Conservation (phyloP, 2,888 invertebrate species). For the Pachydiplax longipennis region DNA sequence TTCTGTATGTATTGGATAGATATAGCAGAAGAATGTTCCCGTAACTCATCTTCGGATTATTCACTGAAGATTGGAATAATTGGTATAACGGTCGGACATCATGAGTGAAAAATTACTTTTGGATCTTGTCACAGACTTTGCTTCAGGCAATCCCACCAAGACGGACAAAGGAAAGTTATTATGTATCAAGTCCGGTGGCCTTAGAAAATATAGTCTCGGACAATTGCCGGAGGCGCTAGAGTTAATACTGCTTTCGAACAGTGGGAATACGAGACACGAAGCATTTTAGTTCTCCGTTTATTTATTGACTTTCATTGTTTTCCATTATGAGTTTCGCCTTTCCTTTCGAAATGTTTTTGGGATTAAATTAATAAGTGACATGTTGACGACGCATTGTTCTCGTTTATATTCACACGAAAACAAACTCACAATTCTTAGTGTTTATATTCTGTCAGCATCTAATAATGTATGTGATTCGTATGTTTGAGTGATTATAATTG, state of each 20-base stretch:
- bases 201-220: not conserved
- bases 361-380: too few relatives aligned
- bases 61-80: not conserved
- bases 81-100: not conserved
- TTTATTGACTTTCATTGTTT: not conserved
- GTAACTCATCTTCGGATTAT: not conserved
- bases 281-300: not conserved
- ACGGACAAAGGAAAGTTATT: not conserved
- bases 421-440: too few relatives aligned
- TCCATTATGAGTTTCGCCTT: too few relatives aligned
- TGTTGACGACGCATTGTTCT: too few relatives aligned
- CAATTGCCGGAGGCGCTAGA: not conserved
- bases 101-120: not conserved
- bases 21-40: not conserved
- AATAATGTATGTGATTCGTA: too few relatives aligned
- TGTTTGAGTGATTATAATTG: too few relatives aligned
- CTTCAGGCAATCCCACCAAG: not conserved
- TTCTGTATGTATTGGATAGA: not conserved
- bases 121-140: not conserved
- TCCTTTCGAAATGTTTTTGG: too few relatives aligned
- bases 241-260: not conserved
- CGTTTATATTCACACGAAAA: too few relatives aligned
- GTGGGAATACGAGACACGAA: not conserved
- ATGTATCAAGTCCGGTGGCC: not conserved
- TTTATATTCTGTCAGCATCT: too few relatives aligned